These are phyloP conservation scores for Petrocephalus schoutedeni DNA, from an alignment of 2,797 vertebrate genomes.

Conservation along the genomic window DNA sequence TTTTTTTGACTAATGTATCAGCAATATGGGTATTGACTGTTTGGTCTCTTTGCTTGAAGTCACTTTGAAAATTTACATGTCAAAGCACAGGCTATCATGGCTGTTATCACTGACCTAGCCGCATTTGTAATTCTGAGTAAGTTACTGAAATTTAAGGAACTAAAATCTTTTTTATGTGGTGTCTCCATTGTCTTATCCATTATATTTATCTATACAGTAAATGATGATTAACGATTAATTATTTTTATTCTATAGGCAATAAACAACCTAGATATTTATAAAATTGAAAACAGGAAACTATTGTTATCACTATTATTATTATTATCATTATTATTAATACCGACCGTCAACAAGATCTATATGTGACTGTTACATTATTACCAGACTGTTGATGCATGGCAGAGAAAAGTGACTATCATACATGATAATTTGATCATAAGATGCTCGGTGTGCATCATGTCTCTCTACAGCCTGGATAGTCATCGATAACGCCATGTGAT, in stretches of 20 bases:
- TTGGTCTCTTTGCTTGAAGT: not conserved
- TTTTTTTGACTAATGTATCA: not conserved
- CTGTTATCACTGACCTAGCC: not conserved
- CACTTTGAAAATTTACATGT: not conserved
- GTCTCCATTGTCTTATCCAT: not conserved
- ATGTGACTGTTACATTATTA: not conserved
- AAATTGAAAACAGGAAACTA: not conserved
- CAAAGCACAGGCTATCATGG: not conserved
- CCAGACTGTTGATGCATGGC: not conserved
- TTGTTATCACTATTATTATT: not conserved
- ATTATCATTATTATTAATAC: not conserved
- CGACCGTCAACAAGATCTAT: not conserved
- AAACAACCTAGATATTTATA: not conserved
- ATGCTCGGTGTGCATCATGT: not conserved
- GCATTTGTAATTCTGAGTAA: not conserved
- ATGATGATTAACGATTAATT: not conserved
- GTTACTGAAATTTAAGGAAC: not conserved
- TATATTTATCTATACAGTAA: not conserved
- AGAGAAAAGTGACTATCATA: not conserved
- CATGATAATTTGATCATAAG: not conserved
- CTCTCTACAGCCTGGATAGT: not conserved
- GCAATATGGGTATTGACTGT: not conserved
- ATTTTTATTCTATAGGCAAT: not conserved
- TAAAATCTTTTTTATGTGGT: not conserved
- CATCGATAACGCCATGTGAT: not conserved